Conservation (phyloP, 1,140 invertebrate species). For the Hyposmocoma kahamanoa region DNA sequence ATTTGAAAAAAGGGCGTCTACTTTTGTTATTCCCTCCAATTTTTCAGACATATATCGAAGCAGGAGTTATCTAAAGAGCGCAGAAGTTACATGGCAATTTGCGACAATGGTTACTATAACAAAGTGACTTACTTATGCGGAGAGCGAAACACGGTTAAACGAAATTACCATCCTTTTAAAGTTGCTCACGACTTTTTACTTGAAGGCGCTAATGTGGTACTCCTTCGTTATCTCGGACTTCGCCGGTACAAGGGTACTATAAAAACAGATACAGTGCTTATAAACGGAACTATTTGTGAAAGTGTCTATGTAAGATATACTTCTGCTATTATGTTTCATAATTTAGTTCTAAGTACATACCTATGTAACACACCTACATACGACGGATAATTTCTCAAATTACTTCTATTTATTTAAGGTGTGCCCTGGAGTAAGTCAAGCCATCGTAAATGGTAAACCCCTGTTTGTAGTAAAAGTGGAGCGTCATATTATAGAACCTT, state of each 20-base stretch:
- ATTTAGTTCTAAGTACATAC: too few relatives aligned
- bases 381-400: too few relatives aligned
- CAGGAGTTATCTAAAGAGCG: conserved; percentile 53
- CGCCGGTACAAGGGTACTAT: conserved; percentile 71
- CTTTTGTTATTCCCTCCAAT: background rate
- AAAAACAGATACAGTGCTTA: conserved; percentile 72
- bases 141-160: conserved; percentile 46
- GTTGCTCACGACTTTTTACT: conserved; percentile 67
- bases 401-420: too few relatives aligned
- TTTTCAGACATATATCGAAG: conserved; percentile 48
- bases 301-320: conserved; percentile 74
- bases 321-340: background rate
- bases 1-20: background rate
- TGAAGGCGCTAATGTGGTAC: conserved; percentile 76
- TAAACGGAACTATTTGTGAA: conserved; percentile 73
- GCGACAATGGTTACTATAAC: conserved; percentile 65
- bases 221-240: conserved; percentile 76
- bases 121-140: conserved; percentile 59
- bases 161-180: conserved; percentile 57
- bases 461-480: conserved; percentile 71
- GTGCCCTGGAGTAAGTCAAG: conserved; percentile 57
- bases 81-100: conserved; percentile 67
- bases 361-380: too few relatives aligned
- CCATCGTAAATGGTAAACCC: conserved; percentile 60
- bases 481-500: conserved; percentile 72